These are phyloP conservation scores for Elysia crispata DNA, from an alignment of 2,888 invertebrate species.

Conservation along the genomic window DNA sequence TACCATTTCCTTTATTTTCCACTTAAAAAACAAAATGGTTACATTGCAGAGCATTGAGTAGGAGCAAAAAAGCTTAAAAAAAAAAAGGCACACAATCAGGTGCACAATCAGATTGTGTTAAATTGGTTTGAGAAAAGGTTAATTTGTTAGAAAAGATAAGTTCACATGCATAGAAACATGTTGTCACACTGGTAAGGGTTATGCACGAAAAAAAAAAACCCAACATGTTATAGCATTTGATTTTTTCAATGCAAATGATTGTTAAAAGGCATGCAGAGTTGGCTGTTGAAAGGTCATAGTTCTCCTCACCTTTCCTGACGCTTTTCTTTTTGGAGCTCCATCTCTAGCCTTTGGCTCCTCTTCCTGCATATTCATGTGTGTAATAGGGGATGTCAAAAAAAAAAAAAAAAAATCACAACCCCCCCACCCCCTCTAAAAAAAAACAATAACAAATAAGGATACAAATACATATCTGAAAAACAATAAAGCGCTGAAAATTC, in stretches of 20 bases:
- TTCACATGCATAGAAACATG: neutral
- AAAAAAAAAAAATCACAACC: too few species aligned
- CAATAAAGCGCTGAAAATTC: neutral
- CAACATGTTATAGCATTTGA: neutral
- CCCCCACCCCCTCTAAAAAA: too few species aligned
- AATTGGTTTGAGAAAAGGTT: neutral
- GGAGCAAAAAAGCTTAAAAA: too few species aligned
- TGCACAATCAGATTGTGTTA: neutral
- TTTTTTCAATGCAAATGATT: too few species aligned
- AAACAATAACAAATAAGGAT: neutral
- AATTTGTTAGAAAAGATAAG: neutral
- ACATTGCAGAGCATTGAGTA: too few species aligned
- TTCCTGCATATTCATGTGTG: slow-evolving; percentile 7
- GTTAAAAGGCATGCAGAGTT: too few species aligned
- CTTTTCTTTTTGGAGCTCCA: slow-evolving; percentile 17
- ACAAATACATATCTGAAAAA: neutral
- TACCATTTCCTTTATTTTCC: too few species aligned
- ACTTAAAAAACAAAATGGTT: too few species aligned
- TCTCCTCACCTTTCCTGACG: slow-evolving; percentile 34
- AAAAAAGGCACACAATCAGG: too few species aligned
- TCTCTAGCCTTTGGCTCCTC: slow-evolving; percentile 27
- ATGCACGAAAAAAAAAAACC: neutral
- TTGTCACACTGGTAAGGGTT: neutral
- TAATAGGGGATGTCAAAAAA: neutral
- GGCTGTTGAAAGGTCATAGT: neutral